Percentiles rank a stretch among this genome's conserved stretches.
Evolutionary conservation across 2,888 invertebrate genomes (phyloP).

Genomic region (Hemithea aestivaria): DNA sequence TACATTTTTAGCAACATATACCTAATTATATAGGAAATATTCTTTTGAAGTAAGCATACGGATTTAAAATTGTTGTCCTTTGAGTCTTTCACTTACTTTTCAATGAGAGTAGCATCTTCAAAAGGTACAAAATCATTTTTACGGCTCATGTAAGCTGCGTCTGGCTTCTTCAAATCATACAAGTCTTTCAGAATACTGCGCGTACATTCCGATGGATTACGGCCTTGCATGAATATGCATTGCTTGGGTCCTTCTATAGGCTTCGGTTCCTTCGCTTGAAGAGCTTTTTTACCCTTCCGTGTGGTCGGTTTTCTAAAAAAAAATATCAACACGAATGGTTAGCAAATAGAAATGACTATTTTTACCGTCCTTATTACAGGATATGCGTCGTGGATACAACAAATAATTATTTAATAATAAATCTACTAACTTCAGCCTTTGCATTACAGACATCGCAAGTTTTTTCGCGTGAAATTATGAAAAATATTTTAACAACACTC

Average conservation of each 20-base stretch:
- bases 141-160: slow-evolving; percentile 85
- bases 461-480: too few relatives aligned
- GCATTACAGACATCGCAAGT: slow-evolving; percentile 54
- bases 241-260: slow-evolving; percentile 92
- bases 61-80: too few relatives aligned
- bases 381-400: too few relatives aligned
- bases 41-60: too few relatives aligned
- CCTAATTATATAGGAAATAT: too few relatives aligned
- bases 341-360: background rate
- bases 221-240: slow-evolving; percentile 90
- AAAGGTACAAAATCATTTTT: slow-evolving; percentile 96
- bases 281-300: slow-evolving; percentile 90
- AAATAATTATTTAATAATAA: too few relatives aligned
- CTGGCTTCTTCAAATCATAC: slow-evolving; percentile 91
- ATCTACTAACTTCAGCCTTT: slow-evolving; percentile 58
- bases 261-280: slow-evolving; percentile 91
- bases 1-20: too few relatives aligned
- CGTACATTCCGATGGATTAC: slow-evolving; percentile 85
- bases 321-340: background rate
- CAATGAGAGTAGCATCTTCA: slow-evolving; percentile 91
- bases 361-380: background rate
- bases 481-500: too few relatives aligned
- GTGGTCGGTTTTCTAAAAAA: slow-evolving; percentile 91
- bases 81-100: slow-evolving; percentile 75
- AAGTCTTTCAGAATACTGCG: slow-evolving; percentile 90